Base-by-base conservation (phyloP, 2,113 vertebrate genomes). In the Malurus melanocephalus region DNA sequence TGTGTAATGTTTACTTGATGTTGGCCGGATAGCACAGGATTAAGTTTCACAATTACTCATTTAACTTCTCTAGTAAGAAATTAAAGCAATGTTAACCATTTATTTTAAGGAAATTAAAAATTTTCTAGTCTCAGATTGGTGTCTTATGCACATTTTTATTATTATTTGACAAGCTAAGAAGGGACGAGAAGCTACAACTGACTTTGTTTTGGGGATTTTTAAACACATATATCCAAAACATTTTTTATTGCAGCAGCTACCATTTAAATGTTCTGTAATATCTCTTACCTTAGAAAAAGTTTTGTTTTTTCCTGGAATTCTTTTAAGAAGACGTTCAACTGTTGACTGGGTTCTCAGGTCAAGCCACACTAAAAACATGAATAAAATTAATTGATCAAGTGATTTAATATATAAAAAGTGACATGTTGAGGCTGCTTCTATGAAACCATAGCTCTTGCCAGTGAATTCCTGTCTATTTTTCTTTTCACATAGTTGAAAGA, bases 281-380 rank as follows among this genome's bases (percentile, higher is more conserved):
- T 28, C n/a, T 75, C 94, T 97, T 95, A 99, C 99, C 98, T 98
- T 99, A 51, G 99, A 98, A 96, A 98, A 98, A 92, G 98, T 97
- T 96, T 99, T 99, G 96, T 98, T 98, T 66, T 96, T 97, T 82
- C 98, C 98, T 66, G 99, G 99, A 72, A 99, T 96, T 98, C 97
- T 98, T 96, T 97, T 98, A 93, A 99, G 98, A 88, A 99, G 98
- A n/a, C 91, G 94, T 76, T 99, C 99, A 93, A 99, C 99, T 3
- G 99, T 99, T 56, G 98, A 98, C 96, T 99, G 99, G 19, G 99
- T 99, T 89, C 99, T 98, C 90, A 99, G 95, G 94, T 99, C 99
- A 96, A 99, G 96, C 99, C 99, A 99, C 65, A 99, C 99, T 99
- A 90, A 42, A 92, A 95, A 32, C 16, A 76, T 49, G 77, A 97